phyloP scores from a whole-genome alignment of 2,113 vertebrate species.

The Elachura formosa region DNA sequence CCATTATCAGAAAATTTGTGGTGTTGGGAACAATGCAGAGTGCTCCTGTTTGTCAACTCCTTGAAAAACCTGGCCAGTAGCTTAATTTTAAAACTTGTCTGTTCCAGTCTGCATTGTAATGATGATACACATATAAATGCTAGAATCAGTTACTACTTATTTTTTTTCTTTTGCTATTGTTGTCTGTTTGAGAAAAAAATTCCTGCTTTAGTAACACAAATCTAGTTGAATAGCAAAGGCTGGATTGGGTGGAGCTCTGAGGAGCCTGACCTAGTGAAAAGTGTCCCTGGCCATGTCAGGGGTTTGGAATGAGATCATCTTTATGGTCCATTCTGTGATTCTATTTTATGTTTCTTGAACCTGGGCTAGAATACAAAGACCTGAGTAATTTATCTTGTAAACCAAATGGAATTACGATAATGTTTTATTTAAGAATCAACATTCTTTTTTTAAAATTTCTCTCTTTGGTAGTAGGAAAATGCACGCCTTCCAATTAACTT shows the following conservation, averaged over 20 bases:
- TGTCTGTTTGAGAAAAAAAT: neutral
- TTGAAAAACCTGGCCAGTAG: neutral
- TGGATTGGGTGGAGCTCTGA: neutral
- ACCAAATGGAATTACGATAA: neutral
- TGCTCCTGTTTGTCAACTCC: neutral
- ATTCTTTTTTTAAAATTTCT: neutral
- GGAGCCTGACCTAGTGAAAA: neutral
- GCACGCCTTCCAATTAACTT: neutral
- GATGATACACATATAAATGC: neutral
- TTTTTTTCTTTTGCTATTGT: neutral
- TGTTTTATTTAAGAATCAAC: neutral
- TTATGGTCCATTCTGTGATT: neutral
- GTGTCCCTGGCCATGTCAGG: neutral
- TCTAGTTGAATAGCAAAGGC: neutral
- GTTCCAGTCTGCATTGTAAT: neutral
- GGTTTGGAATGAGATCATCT: accelerated
- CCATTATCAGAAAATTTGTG: neutral
- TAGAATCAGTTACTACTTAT: neutral
- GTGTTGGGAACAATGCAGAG: neutral
- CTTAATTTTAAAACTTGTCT: neutral
- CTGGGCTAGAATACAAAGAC: neutral
- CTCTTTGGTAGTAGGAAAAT: neutral
- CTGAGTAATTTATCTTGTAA: neutral
- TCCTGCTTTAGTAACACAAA: neutral
- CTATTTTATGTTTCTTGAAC: neutral